Conservation (phyloP, 2,888 invertebrate genomes). For the Anthophora plumipes region DNA sequence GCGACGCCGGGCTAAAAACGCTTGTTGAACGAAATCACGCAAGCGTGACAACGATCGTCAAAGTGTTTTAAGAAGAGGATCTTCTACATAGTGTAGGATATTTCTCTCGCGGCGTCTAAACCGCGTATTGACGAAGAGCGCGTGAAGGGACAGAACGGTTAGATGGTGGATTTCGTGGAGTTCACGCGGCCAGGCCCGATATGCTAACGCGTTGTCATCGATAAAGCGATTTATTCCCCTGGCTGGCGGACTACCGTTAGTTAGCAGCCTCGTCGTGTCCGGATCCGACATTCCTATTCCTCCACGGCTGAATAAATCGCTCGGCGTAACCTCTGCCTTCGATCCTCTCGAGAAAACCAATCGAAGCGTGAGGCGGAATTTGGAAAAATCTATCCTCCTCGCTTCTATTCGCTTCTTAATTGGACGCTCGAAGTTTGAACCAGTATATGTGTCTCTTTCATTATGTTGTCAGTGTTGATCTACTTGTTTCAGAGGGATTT, state of each 20-base stretch:
- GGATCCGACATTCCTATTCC: constrained; percentile 59
- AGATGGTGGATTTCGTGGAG: background rate
- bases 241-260: constrained; percentile 65
- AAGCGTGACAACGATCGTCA: too few species aligned
- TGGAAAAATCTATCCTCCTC: background rate
- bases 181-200: constrained; percentile 34
- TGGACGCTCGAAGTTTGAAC: background rate
- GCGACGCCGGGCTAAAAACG: too few species aligned
- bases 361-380: constrained; percentile 16
- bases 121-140: background rate
- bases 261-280: constrained; percentile 60
- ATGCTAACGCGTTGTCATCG: constrained; percentile 57
- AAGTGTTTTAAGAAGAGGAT: too few species aligned
- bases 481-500: too few species aligned
- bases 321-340: constrained; percentile 39
- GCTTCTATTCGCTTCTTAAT: background rate
- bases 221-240: constrained; percentile 62
- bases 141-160: background rate
- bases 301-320: constrained; percentile 65
- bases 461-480: too few species aligned
- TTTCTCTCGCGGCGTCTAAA: background rate
- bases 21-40: too few species aligned
- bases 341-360: constrained; percentile 36
- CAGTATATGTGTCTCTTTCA: too few species aligned
- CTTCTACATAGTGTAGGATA: too few species aligned